These are phyloP conservation scores for Leucophenga maculata DNA, from an alignment of 2,888 invertebrate genomes.

Conservation along the genomic window DNA sequence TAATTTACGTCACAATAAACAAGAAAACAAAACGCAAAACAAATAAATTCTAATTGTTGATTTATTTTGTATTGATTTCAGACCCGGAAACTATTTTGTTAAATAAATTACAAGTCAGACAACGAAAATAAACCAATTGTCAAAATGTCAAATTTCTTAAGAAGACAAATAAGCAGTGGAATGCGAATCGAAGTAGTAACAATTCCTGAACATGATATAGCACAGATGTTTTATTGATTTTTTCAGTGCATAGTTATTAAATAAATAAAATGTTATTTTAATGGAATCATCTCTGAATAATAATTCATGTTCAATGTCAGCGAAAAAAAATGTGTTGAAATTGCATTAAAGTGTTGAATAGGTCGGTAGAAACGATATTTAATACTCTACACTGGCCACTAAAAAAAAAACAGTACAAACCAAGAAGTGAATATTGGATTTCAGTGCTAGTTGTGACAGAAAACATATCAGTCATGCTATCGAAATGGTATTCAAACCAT, in stretches of 20 bases:
- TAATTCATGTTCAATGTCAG: conserved; percentile 48
- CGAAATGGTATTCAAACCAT: too few species aligned
- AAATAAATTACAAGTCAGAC: conserved; percentile 43
- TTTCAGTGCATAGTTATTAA: background rate
- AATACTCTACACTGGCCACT: too few species aligned
- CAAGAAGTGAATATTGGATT: too few species aligned
- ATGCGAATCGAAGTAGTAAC: conserved; percentile 1
- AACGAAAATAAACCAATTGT: conserved; percentile 43
- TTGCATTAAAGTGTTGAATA: background rate
- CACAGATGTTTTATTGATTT: conserved; percentile 9
- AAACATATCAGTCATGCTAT: too few species aligned
- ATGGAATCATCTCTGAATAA: conserved; percentile 31
- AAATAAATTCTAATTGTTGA: conserved; percentile 8
- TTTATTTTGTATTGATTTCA: background rate
- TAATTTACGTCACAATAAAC: conserved; percentile 22
- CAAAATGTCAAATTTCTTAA: conserved; percentile 54
- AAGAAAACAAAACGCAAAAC: conserved; percentile 8
- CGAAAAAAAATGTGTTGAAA: conserved; percentile 8
- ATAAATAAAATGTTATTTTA: conserved; percentile 24
- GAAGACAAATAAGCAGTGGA: background rate
- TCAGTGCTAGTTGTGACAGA: too few species aligned
- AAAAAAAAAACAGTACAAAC: too few species aligned
- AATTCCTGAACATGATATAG: conserved; percentile 19
- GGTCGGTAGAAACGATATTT: too few species aligned
- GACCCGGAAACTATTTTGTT: conserved; percentile 39